Percentiles rank a stretch among this genome's conserved stretches.
Conservation (phyloP, 2,888 invertebrate species). For the Cheilosia vulpina region DNA sequence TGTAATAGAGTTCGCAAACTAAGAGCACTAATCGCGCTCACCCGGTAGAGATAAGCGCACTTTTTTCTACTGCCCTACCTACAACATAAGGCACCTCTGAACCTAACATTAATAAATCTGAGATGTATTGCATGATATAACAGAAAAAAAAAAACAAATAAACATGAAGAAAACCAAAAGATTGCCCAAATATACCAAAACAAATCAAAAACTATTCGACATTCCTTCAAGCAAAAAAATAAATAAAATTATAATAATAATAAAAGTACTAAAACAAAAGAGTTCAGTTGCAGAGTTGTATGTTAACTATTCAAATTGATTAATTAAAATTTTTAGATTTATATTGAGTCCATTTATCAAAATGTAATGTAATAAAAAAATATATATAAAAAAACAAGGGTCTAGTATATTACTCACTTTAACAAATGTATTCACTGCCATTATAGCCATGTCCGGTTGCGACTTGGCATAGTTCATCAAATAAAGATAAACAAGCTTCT, state of each 20-base stretch:
- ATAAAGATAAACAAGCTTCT: conserved; percentile 99
- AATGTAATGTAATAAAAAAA: neutral
- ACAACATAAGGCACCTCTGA: neutral
- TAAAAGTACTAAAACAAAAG: neutral
- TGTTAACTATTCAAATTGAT: conserved; percentile 4
- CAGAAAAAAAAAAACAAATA: neutral
- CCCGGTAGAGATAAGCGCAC: no score
- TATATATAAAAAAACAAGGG: neutral
- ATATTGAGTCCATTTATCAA: conserved; percentile 16
- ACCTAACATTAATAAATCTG: neutral
- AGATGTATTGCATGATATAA: conserved; percentile 4
- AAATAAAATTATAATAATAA: neutral
- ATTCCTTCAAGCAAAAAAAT: conserved; percentile 32
- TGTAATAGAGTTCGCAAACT: no score
- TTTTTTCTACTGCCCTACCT: neutral
- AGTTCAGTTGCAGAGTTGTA: conserved; percentile 10
- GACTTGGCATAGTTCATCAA: conserved; percentile 99
- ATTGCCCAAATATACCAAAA: conserved; percentile 29
- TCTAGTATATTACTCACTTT: conserved; percentile 88
- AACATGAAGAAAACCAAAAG: neutral
- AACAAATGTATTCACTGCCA: conserved; percentile 99
- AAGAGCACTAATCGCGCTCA: no score
- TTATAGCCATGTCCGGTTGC: conserved; percentile 99
- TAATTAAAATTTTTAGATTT: neutral
- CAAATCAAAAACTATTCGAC: conserved; percentile 14